phyloP scores from a whole-genome alignment of 2,888 invertebrate species.

The Dysmachus trigonus region DNA sequence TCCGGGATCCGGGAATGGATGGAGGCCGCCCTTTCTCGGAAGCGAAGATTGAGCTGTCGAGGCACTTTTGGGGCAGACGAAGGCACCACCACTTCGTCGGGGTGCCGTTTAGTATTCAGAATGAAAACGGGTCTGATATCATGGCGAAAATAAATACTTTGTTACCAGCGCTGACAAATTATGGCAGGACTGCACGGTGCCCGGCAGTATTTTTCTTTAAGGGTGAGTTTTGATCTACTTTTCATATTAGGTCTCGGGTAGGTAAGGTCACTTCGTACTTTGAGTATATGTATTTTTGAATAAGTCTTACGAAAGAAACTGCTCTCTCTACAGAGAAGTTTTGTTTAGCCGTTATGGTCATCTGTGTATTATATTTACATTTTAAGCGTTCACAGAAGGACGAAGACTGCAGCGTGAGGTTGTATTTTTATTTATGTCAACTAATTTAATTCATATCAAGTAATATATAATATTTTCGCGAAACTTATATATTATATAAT shows the following conservation, averaged over 20 bases:
- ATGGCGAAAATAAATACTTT: conserved; percentile 42
- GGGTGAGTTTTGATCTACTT: background rate
- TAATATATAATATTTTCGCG: no score
- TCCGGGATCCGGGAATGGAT: background rate
- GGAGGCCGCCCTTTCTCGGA: background rate
- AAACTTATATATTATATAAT: no score
- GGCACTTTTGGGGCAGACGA: background rate
- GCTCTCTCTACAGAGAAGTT: no score
- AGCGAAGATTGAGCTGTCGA: conserved; percentile 22
- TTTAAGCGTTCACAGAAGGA: no score
- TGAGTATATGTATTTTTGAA: no score
- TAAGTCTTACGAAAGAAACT: no score
- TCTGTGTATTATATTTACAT: no score
- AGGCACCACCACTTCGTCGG: background rate
- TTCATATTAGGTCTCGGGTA: background rate
- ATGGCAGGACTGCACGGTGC: background rate
- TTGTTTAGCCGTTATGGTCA: no score
- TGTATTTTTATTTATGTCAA: no score
- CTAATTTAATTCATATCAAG: no score
- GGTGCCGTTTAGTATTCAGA: conserved; percentile 44
- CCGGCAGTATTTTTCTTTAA: background rate
- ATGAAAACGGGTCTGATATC: conserved; percentile 45
- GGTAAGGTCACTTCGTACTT: background rate
- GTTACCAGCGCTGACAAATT: conserved; percentile 3
- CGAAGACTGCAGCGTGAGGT: no score